Conservation (phyloP, 2,113 vertebrate species). For the Rhinopomastus cyanomelas region DNA sequence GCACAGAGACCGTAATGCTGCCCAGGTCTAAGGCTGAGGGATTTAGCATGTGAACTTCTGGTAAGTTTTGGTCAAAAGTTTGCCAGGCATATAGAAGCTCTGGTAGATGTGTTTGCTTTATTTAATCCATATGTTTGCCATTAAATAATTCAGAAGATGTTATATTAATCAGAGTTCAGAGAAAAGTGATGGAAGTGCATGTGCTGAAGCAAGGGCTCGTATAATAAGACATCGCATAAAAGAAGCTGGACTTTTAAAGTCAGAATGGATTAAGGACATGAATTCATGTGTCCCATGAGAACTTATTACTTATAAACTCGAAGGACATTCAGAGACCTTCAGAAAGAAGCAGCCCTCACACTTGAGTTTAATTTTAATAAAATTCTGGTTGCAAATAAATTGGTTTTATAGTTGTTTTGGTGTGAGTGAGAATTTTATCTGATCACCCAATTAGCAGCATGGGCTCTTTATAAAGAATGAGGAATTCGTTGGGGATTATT, state of each 20-base stretch:
- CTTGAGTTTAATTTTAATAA: conserved; percentile 23
- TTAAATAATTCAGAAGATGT: conserved; percentile 64
- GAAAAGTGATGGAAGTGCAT: conserved; percentile 52
- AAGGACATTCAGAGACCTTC: conserved; percentile 53
- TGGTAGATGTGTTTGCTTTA: conserved; percentile 47
- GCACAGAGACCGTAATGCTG: not conserved
- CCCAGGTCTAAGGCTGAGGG: not conserved
- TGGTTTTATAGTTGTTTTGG: not conserved
- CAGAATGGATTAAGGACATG: conserved; percentile 61
- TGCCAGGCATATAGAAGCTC: not conserved
- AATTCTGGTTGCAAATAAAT: conserved; percentile 22
- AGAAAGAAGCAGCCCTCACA: not conserved
- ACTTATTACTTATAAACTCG: conserved; percentile 58
- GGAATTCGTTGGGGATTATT: not conserved
- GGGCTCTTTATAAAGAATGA: not conserved
- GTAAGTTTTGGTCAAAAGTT: conserved; percentile 14
- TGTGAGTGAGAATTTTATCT: not conserved
- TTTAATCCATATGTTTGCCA: conserved; percentile 62
- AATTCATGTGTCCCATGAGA: conserved; percentile 60
- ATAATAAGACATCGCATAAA: conserved; percentile 54
- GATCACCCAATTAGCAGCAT: not conserved
- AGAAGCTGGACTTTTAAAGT: conserved; percentile 60
- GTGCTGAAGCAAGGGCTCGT: conserved; percentile 49
- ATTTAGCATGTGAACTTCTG: not conserved
- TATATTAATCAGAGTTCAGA: conserved; percentile 62